Evolutionary conservation across 2,797 vertebrate species (phyloP), one percentile per base, ranked within the genome.

Genomic region (Centropyge bicolor): DNA sequence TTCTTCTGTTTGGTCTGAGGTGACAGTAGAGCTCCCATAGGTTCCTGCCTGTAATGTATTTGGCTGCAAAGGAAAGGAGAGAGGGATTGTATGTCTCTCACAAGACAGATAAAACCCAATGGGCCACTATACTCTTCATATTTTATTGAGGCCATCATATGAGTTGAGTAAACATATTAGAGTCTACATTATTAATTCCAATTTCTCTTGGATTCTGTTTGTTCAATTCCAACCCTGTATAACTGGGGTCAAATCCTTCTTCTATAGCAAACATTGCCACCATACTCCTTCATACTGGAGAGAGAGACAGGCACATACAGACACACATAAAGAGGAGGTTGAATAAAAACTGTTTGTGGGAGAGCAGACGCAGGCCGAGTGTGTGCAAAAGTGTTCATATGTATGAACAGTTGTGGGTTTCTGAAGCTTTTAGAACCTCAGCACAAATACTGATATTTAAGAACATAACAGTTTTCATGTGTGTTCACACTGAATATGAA

Each of bases 131-230:
- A 80, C 89, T 90, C 80, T 81, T 89, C 88, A 91, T 92, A 90
- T 91, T 91, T 94, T 90, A 92, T 93, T 92, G 83, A 94, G 92
- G 86, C 80, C 54, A 81, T 92, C 88, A 92, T 92, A 85, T 80
- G 86, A 88, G 90, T 79, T 88, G 84, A 91, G 91, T 90, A 89
- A 90, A 94, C 89, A 94, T 84, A 92, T 94, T 92, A 94, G 72
- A 81, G 82, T 87, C 81, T 93, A 90, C 93, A 95, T 95, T 95
- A 94, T 93, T 94, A 89, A 94, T 93, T 93, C 88, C 92, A 92
- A 92, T 94, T 91, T 92, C 81, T 81, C 52, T 48, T 60, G 63
- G 78, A 91, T 86, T 87, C 60, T 89, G 90, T 94, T 91, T 93
- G 90, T 88, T 80, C 81, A 70, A 70, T 67, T 27, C 60, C 55